Evolutionary conservation across 1,140 invertebrate genomes (phyloP).

Genomic region (Protaetia brevitarsis): DNA sequence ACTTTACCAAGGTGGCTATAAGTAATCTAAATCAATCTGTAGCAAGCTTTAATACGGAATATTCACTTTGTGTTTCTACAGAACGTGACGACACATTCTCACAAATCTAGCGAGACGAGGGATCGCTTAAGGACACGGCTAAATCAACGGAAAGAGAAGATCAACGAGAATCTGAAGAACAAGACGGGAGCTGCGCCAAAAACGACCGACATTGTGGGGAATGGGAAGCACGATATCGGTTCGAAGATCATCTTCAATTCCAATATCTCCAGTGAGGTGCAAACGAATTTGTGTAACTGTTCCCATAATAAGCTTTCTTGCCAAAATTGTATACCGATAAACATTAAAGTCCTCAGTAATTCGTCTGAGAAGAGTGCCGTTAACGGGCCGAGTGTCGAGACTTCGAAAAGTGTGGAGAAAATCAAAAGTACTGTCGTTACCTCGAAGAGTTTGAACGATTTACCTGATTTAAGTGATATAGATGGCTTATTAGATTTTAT

Average conservation of each 20-base stretch:
- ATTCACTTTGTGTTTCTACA: background rate
- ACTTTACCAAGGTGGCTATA: too few relatives aligned
- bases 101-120: constrained; percentile 49
- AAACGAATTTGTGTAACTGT: background rate
- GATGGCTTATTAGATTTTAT: constrained; percentile 45
- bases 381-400: background rate
- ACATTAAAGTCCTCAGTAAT: constrained; percentile 7
- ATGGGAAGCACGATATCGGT: background rate
- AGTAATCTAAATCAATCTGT: too few relatives aligned
- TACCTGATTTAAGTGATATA: constrained; percentile 30
- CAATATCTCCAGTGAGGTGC: background rate
- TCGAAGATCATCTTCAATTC: background rate
- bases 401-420: background rate
- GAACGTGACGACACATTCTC: constrained; percentile 23
- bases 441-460: background rate
- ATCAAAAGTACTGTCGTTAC: background rate
- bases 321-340: constrained; percentile 2
- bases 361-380: background rate
- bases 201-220: background rate
- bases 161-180: constrained; percentile 9
- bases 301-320: constrained; percentile 4
- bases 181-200: background rate
- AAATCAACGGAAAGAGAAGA: constrained; percentile 42
- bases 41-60: background rate
- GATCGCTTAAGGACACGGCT: constrained; percentile 51